Evolutionary conservation across 2,113 vertebrate genomes (phyloP).

Genomic region (Menidia beryllina): DNA sequence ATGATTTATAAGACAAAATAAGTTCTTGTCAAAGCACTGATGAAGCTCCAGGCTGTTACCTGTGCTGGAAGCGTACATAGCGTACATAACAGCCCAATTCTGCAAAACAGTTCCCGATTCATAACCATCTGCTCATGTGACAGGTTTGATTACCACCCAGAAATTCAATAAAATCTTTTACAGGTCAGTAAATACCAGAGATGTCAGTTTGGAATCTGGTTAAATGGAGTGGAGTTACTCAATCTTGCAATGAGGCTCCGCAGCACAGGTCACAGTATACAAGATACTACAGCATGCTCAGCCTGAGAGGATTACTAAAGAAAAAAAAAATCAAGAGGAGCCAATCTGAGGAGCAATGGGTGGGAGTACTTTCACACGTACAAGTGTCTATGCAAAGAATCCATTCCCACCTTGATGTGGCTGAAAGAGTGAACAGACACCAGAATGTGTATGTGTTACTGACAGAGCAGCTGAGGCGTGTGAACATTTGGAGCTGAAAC

Average conservation of each 20-base stretch:
- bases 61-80: not conserved
- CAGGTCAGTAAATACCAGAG: constrained; percentile 35
- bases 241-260: not conserved
- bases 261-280: not conserved
- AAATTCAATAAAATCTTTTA: constrained; percentile 11
- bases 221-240: constrained; percentile 6
- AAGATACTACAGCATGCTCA: not conserved
- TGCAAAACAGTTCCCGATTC: constrained; percentile 18
- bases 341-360: constrained; percentile 35
- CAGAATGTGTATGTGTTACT: constrained; percentile 38
- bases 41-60: not conserved
- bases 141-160: constrained; percentile 16
- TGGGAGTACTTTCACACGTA: constrained; percentile 27
- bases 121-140: constrained; percentile 30
- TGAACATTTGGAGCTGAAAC: constrained; percentile 37
- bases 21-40: not conserved
- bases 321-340: constrained; percentile 11
- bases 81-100: constrained; percentile 14
- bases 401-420: constrained; percentile 39
- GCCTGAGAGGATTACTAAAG: not conserved
- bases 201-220: constrained; percentile 12
- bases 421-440: constrained; percentile 35
- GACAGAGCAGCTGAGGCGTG: constrained; percentile 42
- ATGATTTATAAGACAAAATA: constrained; percentile 11
- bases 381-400: constrained; percentile 34